Percentiles rank a stretch among this genome's conserved stretches.
Evolutionary conservation across 2,797 vertebrate species (phyloP).

Genomic region (Scomberomorus guttatus): DNA sequence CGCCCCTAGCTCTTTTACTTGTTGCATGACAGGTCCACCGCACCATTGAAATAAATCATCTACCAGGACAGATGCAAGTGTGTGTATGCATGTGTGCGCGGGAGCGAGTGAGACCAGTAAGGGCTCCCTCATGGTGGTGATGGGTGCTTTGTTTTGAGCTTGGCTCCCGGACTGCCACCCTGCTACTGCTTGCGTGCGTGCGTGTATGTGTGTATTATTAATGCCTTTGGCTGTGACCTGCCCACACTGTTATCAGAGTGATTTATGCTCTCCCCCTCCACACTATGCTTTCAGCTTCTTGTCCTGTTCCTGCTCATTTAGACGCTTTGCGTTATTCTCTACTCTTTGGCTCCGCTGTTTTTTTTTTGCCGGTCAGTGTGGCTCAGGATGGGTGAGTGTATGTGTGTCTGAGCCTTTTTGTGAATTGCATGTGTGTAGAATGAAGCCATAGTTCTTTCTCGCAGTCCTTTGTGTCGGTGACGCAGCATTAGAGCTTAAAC

Average conservation of each 20-base stretch:
- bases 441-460: conserved; percentile 6
- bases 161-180: conserved; percentile 70
- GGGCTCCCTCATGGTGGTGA: conserved; percentile 60
- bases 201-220: conserved; percentile 79
- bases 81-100: conserved; percentile 8
- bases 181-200: conserved; percentile 33
- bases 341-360: conserved; percentile 16
- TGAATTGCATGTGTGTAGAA: background rate
- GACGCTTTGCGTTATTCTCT: conserved; percentile 49
- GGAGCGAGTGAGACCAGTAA: conserved; percentile 45
- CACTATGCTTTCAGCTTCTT: conserved; percentile 61
- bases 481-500: conserved; percentile 57
- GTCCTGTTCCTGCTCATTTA: conserved; percentile 68
- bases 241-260: conserved; percentile 79
- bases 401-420: background rate
- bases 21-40: conserved; percentile 73
- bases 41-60: conserved; percentile 78
- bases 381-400: conserved; percentile 3
- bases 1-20: conserved; percentile 74
- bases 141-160: conserved; percentile 73
- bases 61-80: conserved; percentile 38
- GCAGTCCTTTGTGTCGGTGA: conserved; percentile 39
- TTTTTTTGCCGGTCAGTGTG: conserved; percentile 13
- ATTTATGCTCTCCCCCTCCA: conserved; percentile 78
- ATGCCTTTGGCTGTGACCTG: conserved; percentile 81